Evolutionary conservation across 2,888 invertebrate genomes (phyloP).

Genomic region (Scaptodrosophila latifasciaeformis): DNA sequence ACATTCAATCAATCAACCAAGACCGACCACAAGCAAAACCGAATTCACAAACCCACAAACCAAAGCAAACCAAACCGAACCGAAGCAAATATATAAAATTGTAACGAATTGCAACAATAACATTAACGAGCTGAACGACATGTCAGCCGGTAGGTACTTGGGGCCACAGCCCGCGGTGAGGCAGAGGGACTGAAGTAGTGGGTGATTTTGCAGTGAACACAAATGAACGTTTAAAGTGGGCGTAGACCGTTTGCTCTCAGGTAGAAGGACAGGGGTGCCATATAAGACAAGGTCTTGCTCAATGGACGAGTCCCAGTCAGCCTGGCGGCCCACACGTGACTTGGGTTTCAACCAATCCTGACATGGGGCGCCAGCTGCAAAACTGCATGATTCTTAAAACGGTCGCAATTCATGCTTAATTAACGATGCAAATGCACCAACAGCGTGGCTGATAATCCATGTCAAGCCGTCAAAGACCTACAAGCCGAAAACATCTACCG

Average conservation of each 20-base stretch:
- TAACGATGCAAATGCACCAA: background rate
- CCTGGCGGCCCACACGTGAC: no score
- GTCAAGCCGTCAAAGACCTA: background rate
- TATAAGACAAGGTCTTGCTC: no score
- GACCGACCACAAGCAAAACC: background rate
- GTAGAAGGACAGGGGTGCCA: background rate
- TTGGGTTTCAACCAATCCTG: no score
- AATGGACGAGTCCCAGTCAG: no score
- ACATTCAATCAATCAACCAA: constrained; percentile 16
- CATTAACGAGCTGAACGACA: constrained; percentile 10
- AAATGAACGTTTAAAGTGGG: constrained; percentile 9
- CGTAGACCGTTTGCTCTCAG: no score
- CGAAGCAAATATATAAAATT: background rate
- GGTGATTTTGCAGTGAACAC: background rate
- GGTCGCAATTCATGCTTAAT: background rate
- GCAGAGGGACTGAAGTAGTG: no score
- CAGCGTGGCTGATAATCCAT: background rate
- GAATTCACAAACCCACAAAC: background rate
- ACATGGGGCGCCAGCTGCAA: background rate
- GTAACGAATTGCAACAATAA: constrained; percentile 18
- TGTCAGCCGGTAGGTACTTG: background rate
- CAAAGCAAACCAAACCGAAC: background rate
- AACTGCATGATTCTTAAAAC: no score
- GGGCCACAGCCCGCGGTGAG: no score
- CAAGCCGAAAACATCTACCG: background rate